These are phyloP conservation scores for Muscicapa striata DNA, from an alignment of 2,797 vertebrate genomes.

Conservation along the genomic window DNA sequence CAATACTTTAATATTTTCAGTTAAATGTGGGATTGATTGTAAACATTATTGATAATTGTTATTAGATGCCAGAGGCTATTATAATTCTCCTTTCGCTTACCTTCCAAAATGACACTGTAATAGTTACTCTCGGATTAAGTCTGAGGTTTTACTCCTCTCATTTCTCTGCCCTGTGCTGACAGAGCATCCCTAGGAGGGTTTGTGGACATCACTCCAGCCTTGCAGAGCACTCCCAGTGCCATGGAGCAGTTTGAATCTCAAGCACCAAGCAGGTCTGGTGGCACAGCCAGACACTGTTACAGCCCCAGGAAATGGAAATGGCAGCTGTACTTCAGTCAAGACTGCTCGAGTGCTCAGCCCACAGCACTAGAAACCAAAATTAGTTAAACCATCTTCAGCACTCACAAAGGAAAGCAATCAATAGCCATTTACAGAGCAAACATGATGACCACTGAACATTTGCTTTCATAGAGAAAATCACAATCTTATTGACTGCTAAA, in stretches of 20 bases:
- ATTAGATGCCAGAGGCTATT: background rate
- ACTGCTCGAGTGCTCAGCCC: slow-evolving; percentile 49
- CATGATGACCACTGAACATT: slow-evolving; percentile 72
- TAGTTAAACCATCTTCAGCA: slow-evolving; percentile 67
- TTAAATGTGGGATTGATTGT: background rate
- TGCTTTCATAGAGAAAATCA: slow-evolving; percentile 77
- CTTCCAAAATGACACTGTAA: background rate
- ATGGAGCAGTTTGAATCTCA: background rate
- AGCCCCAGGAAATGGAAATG: slow-evolving; percentile 35
- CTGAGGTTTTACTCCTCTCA: background rate
- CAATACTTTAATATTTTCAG: background rate
- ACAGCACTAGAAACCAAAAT: slow-evolving; percentile 61
- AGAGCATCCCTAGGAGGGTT: background rate
- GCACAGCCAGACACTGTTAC: background rate
- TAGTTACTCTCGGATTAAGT: background rate
- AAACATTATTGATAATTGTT: background rate
- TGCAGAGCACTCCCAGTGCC: background rate
- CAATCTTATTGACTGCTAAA: slow-evolving; percentile 76
- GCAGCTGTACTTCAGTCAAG: slow-evolving; percentile 38
- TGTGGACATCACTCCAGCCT: background rate
- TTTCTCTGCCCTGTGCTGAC: background rate
- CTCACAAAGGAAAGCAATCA: slow-evolving; percentile 81
- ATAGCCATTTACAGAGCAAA: slow-evolving; percentile 87
- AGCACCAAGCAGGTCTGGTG: background rate
- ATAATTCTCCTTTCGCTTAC: background rate